Evolutionary conservation across 2,113 vertebrate species (phyloP).

Genomic region (Ia io): DNA sequence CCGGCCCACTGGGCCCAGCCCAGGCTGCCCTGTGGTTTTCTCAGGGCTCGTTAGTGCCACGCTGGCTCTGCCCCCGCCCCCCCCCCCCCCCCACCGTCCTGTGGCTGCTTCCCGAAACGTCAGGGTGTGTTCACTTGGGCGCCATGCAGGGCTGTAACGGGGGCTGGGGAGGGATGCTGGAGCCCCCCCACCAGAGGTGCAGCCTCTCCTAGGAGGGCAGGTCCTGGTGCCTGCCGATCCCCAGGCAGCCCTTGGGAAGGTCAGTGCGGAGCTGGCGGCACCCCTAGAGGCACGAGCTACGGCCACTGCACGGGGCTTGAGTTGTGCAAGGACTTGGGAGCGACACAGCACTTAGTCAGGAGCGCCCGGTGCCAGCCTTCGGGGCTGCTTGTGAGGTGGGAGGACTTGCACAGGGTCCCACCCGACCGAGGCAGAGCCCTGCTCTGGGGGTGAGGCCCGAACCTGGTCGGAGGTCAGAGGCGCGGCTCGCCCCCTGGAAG

Average conservation of each 20-base stretch:
- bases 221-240: background rate
- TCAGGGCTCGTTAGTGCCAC: rapidly evolving
- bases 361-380: background rate
- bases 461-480: no score
- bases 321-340: background rate
- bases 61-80: background rate
- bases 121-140: background rate
- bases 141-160: rapidly evolving
- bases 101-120: background rate
- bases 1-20: background rate
- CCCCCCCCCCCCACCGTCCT: no score
- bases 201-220: background rate
- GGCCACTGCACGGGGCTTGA: rapidly evolving
- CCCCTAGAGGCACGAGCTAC: rapidly evolving
- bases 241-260: background rate
- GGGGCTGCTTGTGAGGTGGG: background rate
- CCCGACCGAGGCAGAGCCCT: no score
- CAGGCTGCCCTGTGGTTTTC: rapidly evolving
- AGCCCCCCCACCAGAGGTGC: background rate
- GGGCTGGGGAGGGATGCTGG: background rate
- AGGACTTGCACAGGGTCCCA: rapidly evolving
- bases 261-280: rapidly evolving
- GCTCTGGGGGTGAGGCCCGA: no score
- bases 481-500: no score
- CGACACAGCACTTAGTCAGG: rapidly evolving